A percentile compares a stretch with the other conserved stretches of the same genome.
Conservation (phyloP, 1,140 invertebrate genomes). For the Alviniconcha marisindica region DNA sequence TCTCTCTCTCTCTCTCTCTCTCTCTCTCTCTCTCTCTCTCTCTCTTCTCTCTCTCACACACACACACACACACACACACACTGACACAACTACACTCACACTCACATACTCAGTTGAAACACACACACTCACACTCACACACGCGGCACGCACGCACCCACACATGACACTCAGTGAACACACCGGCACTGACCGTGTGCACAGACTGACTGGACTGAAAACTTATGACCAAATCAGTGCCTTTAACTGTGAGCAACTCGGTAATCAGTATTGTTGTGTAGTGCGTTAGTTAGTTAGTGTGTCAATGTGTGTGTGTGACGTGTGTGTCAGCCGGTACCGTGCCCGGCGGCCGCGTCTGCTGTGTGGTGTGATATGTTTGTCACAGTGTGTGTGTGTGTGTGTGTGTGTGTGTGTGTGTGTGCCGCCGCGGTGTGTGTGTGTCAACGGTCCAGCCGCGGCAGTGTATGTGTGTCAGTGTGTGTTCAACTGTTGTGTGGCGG, state of each 20-base stretch:
- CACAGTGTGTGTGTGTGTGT: background rate
- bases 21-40: too few relatives aligned
- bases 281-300: too few relatives aligned
- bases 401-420: background rate
- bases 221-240: background rate
- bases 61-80: constrained; percentile 24
- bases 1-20: too few relatives aligned
- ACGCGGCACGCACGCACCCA: background rate
- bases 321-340: too few relatives aligned
- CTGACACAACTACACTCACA: background rate
- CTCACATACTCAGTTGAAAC: background rate
- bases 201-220: background rate
- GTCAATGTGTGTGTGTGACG: too few relatives aligned
- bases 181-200: too few relatives aligned
- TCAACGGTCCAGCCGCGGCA: background rate
- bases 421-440: background rate
- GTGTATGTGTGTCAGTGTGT: background rate
- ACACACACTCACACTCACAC: constrained; percentile 3
- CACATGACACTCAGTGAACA: too few relatives aligned
- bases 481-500: background rate
- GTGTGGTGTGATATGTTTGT: background rate
- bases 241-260: too few relatives aligned
- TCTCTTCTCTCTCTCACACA: constrained; percentile 6
- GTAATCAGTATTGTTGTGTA: too few relatives aligned
- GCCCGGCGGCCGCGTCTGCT: too few relatives aligned